Conservation (phyloP, 1,140 invertebrate genomes). For the Lepidostoma basale region DNA sequence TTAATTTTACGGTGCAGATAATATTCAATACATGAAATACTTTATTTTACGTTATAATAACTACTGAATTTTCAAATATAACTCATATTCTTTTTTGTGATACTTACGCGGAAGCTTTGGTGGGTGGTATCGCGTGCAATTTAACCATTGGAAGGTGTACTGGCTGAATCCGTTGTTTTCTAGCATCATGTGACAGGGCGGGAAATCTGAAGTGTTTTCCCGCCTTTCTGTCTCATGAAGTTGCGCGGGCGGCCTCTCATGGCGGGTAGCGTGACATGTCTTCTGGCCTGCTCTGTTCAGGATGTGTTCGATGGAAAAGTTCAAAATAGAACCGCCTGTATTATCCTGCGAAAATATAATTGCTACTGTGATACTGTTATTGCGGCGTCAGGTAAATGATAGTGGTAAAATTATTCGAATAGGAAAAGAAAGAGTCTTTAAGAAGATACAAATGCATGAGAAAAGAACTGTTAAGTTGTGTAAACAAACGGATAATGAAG, state of each 20-base stretch:
- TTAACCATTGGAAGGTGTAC: constrained; percentile 61
- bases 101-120: constrained; percentile 69
- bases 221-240: too few species aligned
- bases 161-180: constrained; percentile 23
- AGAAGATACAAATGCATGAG: too few species aligned
- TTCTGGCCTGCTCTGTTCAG: constrained; percentile 51
- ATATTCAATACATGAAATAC: too few species aligned
- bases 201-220: constrained; percentile 43
- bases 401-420: too few species aligned
- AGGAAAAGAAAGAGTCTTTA: too few species aligned
- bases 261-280: constrained; percentile 19
- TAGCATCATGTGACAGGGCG: constrained; percentile 7
- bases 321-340: constrained; percentile 7
- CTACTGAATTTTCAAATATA: too few species aligned
- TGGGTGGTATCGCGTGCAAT: constrained; percentile 72
- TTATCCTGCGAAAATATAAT: constrained; percentile 35
- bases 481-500: too few species aligned
- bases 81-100: neutral
- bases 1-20: too few species aligned
- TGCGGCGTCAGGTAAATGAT: too few species aligned
- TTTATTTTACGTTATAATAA: too few species aligned
- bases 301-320: constrained; percentile 57
- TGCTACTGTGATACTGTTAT: too few species aligned
- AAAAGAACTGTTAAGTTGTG: too few species aligned
- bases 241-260: constrained; percentile 24